Evolutionary conservation across 1,140 invertebrate genomes (phyloP), one percentile per base, ranked within the genome.

Genomic region (Macrotrachela quadricornifera): DNA sequence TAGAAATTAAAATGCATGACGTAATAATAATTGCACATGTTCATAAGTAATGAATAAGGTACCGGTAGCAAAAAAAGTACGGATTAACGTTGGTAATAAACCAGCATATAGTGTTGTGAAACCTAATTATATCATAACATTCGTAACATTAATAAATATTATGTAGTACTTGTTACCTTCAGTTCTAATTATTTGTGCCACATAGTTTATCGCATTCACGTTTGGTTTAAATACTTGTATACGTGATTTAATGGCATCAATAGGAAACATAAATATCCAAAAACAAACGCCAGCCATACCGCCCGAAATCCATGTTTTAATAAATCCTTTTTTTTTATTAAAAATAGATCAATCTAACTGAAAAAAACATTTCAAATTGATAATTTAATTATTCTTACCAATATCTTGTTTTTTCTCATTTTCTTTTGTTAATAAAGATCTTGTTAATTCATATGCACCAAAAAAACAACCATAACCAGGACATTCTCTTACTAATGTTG

Each of bases 391-490:
- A 1, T 15, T 14, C 57, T 51, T 46, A 70, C 73, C 79, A 59
- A 81, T 78, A 44, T 81, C 77, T 61, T 80, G 77, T 63, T 80
- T 80, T 0, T 69, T 73, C 62, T 76, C 71, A 42, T 76, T 77
- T 39, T 58, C 37, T 21, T 74, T 73, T 36, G 79, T 76, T 3
- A 88, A 63, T 1, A 85, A 51, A 57, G 75, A 71, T 39, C 82
- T 69, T 17, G 74, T 77, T 54, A 80, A 75, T 74, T 99, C 92
- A 73, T 97, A 97, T 54, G 83, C 85, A 18, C 90, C 92, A 72
- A 97, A 78, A 64, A 97, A 97, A 66, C 86, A 90, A 66, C 96
- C 96, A 71, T 97, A 99, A 10, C 92, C 91, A 0, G 91, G 91
- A 83, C 96, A 92, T 75, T 99, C 92, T 60, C 92, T 74, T 55